Conservation (phyloP, 2,113 vertebrate genomes). For the Indicator indicator region DNA sequence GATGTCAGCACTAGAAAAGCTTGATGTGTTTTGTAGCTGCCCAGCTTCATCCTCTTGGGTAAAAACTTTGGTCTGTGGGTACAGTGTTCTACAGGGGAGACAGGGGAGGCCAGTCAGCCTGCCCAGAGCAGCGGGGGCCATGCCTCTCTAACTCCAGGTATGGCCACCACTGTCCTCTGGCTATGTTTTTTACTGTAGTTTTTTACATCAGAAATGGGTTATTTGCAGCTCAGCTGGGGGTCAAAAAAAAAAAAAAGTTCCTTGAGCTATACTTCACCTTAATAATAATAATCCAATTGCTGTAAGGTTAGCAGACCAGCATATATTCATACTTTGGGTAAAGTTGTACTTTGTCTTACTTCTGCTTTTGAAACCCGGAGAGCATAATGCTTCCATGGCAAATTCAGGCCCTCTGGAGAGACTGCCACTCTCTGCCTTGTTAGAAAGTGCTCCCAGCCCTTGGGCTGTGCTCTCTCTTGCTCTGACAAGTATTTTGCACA, state of each 20-base stretch:
- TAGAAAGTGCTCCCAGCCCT: not conserved
- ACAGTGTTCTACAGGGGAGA: not conserved
- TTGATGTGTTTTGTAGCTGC: not conserved
- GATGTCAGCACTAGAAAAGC: not conserved
- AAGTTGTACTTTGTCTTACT: not conserved
- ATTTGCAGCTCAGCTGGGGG: not conserved
- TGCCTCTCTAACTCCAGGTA: not conserved
- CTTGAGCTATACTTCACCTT: not conserved
- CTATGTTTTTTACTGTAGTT: not conserved
- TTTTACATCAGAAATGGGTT: not conserved
- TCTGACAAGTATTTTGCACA: not conserved
- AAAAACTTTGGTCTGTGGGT: not conserved
- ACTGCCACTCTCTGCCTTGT: not conserved
- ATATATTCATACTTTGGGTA: not conserved
- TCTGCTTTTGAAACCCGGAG: not conserved
- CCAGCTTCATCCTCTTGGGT: not conserved
- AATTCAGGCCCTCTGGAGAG: not conserved
- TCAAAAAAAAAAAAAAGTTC: accelerated
- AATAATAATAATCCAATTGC: not conserved
- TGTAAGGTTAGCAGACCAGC: accelerated
- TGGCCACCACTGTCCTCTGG: not conserved
- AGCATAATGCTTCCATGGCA: accelerated
- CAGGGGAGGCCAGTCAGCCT: not conserved
- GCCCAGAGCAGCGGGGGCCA: not conserved
- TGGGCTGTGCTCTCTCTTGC: not conserved